These are phyloP conservation scores for Drosophila testacea DNA, from an alignment of 2,888 invertebrate genomes.

Conservation along the genomic window DNA sequence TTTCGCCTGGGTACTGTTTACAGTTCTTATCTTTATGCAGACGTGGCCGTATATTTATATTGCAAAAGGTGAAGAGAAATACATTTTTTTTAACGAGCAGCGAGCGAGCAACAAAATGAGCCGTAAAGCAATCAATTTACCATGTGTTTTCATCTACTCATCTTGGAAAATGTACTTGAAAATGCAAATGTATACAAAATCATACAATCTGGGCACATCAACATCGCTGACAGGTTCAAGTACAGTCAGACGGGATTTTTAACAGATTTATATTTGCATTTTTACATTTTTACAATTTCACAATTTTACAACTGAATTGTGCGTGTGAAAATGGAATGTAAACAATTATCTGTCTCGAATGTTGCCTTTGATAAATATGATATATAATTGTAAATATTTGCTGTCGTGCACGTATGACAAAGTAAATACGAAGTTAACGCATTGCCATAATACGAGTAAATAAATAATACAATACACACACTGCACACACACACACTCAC, in stretches of 20 bases:
- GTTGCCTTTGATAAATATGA: constrained; percentile 60
- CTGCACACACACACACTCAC: constrained; percentile 12
- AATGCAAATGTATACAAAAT: constrained; percentile 68
- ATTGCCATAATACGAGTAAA: constrained; percentile 46
- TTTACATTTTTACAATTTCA: constrained; percentile 30
- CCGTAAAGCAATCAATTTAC: constrained; percentile 79
- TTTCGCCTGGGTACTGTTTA: constrained; percentile 1
- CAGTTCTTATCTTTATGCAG: constrained; percentile 29
- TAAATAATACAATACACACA: constrained; percentile 45
- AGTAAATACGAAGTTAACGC: constrained; percentile 54
- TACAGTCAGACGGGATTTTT: constrained; percentile 14
- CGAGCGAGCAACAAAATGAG: constrained; percentile 71
- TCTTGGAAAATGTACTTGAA: constrained; percentile 50
- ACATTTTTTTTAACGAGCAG: constrained; percentile 68
- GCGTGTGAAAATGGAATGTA: constrained; percentile 48
- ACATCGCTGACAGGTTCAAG: constrained; percentile 30
- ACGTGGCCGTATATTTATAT: constrained; percentile 45
- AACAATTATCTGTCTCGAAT: constrained; percentile 56
- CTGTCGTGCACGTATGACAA: constrained; percentile 64
- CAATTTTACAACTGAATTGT: constrained; percentile 21
- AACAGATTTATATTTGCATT: constrained; percentile 54
- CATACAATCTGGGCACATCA: constrained; percentile 52
- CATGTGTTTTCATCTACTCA: constrained; percentile 68
- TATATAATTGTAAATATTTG: constrained; percentile 71
- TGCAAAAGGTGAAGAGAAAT: constrained; percentile 46